Conservation (phyloP, 2,113 vertebrate genomes). For the Poeciliopsis retropinna region DNA sequence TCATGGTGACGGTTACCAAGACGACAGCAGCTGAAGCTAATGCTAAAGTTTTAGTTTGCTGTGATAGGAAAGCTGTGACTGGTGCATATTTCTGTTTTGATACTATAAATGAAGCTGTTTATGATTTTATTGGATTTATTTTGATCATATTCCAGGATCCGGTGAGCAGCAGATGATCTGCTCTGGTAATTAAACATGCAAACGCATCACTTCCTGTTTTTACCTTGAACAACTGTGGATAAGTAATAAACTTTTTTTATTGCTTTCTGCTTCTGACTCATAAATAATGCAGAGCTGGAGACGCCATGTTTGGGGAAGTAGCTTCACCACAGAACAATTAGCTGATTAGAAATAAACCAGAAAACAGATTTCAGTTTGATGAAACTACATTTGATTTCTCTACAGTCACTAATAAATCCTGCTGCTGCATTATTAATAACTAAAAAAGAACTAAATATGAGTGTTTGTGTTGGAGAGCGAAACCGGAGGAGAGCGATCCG, state of each 20-base stretch:
- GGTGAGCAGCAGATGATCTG: neutral
- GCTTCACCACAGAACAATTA: neutral
- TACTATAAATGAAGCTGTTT: neutral
- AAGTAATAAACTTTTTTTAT: neutral
- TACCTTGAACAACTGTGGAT: neutral
- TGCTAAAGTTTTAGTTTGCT: neutral
- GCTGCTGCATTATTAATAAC: neutral
- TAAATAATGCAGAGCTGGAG: conserved; percentile 32
- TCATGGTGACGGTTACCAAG: too few relatives aligned
- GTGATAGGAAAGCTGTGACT: neutral
- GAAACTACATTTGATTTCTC: neutral
- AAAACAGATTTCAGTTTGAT: neutral
- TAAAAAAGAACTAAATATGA: neutral
- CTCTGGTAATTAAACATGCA: neutral
- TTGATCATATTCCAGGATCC: too few relatives aligned
- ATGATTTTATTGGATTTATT: neutral
- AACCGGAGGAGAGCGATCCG: conserved; percentile 10
- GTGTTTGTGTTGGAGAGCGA: neutral
- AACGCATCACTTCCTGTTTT: neutral
- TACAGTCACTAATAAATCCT: neutral
- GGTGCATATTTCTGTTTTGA: neutral
- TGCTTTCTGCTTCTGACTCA: neutral
- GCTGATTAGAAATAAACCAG: neutral
- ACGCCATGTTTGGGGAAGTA: neutral
- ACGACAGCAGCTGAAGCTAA: too few relatives aligned